Base-by-base conservation (phyloP, 1,140 invertebrate species). In the Lepidurus apus region DNA sequence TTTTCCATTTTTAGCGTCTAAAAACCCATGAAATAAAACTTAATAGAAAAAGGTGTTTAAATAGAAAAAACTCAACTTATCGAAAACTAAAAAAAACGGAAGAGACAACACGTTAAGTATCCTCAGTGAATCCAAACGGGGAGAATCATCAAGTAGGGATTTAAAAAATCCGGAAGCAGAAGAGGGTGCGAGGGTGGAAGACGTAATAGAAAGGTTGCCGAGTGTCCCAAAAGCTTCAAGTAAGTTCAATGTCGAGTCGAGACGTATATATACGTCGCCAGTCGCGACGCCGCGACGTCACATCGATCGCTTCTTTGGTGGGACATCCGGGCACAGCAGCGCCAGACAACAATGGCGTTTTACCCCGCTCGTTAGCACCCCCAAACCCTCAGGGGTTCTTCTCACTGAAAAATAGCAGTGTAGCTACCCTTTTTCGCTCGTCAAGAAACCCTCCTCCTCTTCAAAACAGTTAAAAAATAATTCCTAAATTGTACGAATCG, bases 201-300 rank as follows among this genome's bases (percentile, higher is more conserved):
- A 7, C 9, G 7, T 13, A 13, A 65, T 1, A 21, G 53, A 13
- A 21, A 17, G 45, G 10, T 8, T 47, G 45, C 17, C 17, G 53
- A 65, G 13, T 34, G 34, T 34, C 34, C 34, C 34, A 34, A 34
- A 34, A 34, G 34, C 34, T 34, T 34, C 34, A 34, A 34, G 34
- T 34, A 17, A 65, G 53, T 65, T 65, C 13, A 65, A 65, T 17
- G 53, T 65, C 53, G 53, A 65, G 53, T n/a, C 53, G 53, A 13
- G 17, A n/a, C 6, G 53, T 65, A 21, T 9, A 17, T 65, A n/a
- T 65, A 21, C 53, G 17, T 3, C 8, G n/a, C 53, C 53, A 9
- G 53, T 65, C 53, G 53, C 53, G 53, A 65, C 53, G 53, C 53
- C 53, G 53, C 53, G 53, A 65, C 53, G 53, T 65, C 53, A 65